Percentiles rank a stretch among this genome's conserved stretches.
These are phyloP conservation scores for Caloenas nicobarica DNA, from an alignment of 2,113 vertebrate genomes.

Conservation along the genomic window DNA sequence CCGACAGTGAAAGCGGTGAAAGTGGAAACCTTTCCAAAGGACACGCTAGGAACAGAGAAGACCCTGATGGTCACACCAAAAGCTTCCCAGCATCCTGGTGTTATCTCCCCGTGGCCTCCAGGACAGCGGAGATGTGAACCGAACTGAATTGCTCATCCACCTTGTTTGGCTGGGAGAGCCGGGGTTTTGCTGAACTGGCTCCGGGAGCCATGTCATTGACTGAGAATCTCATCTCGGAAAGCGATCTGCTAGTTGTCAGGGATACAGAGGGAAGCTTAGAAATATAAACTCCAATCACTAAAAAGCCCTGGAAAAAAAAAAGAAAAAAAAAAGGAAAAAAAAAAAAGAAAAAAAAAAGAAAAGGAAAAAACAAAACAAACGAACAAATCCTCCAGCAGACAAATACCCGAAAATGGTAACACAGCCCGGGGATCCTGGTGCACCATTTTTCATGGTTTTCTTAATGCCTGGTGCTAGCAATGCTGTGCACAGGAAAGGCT, in stretches of 20 bases:
- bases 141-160: neutral
- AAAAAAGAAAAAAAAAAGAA: neutral
- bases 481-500: neutral
- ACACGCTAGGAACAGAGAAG: neutral
- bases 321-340: neutral
- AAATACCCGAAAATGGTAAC: neutral
- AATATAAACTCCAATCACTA: neutral
- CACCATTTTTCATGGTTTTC: neutral
- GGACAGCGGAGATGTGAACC: neutral
- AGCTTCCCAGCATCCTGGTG: neutral
- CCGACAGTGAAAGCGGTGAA: neutral
- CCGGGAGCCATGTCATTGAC: neutral
- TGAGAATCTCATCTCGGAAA: neutral
- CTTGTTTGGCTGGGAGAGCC: neutral
- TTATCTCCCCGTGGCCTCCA: neutral
- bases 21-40: neutral
- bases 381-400: neutral
- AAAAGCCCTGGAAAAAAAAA: neutral
- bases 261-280: neutral
- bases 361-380: too few relatives aligned
- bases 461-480: neutral
- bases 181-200: neutral
- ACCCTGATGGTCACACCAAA: neutral
- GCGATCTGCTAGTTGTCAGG: neutral
- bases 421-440: neutral